phyloP scores from a whole-genome alignment of 1,140 invertebrate species.

The Papilio aristodemus region DNA sequence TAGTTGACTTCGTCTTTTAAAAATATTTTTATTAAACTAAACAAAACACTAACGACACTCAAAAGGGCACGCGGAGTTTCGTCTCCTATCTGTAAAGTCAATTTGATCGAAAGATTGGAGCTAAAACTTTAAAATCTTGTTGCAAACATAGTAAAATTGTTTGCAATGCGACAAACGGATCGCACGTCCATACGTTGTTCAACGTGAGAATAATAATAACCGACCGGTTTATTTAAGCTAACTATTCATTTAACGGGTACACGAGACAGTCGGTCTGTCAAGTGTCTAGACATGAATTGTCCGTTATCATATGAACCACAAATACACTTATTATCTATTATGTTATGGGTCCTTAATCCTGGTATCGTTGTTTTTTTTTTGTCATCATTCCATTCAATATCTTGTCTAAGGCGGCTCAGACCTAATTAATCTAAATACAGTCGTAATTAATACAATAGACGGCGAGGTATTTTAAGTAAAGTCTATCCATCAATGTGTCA shows the following conservation, averaged over 20 bases:
- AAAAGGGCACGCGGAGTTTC: no score
- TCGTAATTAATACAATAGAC: no score
- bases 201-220: conserved; percentile 13
- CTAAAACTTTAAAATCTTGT: neutral
- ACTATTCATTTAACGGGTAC: conserved; percentile 1
- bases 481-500: no score
- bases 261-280: conserved; percentile 12
- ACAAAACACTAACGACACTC: no score
- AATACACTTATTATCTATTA: neutral
- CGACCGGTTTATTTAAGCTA: conserved; percentile 2
- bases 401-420: neutral
- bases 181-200: neutral
- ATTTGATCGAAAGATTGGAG: no score
- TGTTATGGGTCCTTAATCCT: neutral
- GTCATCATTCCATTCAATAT: neutral
- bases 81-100: no score
- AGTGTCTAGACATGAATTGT: conserved; percentile 6
- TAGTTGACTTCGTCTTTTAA: no score
- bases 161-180: neutral
- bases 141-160: neutral
- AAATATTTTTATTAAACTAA: no score
- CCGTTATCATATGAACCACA: conserved; percentile 5
- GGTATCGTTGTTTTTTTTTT: conserved; percentile 10
- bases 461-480: no score
- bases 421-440: no score